A percentile compares a stretch with the other conserved stretches of the same genome.
Conservation (phyloP, 2,888 invertebrate genomes). For the Hirtodrosophila trivittata region DNA sequence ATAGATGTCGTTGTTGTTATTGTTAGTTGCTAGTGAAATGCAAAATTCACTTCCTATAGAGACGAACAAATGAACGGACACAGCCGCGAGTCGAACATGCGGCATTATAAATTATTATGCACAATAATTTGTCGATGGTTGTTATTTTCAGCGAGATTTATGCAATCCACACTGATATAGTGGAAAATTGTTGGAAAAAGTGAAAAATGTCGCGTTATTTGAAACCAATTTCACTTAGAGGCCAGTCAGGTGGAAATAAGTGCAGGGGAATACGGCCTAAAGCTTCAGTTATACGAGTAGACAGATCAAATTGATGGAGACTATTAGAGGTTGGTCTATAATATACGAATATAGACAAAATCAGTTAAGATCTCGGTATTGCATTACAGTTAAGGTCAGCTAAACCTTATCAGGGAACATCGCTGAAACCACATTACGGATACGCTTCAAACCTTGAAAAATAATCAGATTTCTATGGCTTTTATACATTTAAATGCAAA, state of each 20-base stretch:
- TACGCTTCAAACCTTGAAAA: constrained; percentile 16
- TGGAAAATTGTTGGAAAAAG: constrained; percentile 7
- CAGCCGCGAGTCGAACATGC: constrained; percentile 60
- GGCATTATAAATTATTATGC: constrained; percentile 46
- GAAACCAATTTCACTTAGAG: constrained; percentile 7
- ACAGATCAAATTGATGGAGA: no score
- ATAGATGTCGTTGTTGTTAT: constrained; percentile 21
- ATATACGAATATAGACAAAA: no score
- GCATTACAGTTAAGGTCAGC: no score
- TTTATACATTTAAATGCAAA: constrained; percentile 40
- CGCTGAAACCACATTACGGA: no score
- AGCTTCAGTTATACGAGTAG: no score
- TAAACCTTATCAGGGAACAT: no score
- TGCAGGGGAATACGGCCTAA: no score
- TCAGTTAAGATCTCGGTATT: no score
- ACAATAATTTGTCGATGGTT: constrained; percentile 62
- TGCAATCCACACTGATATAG: constrained; percentile 55
- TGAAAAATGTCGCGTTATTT: constrained; percentile 22
- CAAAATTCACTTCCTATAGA: constrained; percentile 69
- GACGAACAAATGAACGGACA: constrained; percentile 28
- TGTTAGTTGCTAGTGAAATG: constrained; percentile 23
- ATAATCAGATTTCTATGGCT: neutral
- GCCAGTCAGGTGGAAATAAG: constrained; percentile 8
- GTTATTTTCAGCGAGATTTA: constrained; percentile 47
- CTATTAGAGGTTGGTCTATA: no score